A percentile compares a stretch with the other conserved stretches of the same genome.
phyloP scores from a whole-genome alignment of 53 echinoderm and acorn worm species.

The Echinarachnius parma region DNA sequence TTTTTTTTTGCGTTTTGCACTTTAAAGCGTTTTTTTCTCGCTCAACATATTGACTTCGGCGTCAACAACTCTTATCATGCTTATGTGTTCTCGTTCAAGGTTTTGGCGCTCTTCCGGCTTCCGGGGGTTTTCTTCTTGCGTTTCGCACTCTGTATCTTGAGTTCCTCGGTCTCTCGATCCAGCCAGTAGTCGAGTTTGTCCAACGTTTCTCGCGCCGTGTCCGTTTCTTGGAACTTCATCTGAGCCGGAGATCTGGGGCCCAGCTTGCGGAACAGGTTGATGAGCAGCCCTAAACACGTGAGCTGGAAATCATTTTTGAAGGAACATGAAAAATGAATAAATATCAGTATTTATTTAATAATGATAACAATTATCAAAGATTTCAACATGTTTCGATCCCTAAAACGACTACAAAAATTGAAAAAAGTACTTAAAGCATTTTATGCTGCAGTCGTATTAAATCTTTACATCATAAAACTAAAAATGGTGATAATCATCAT shows the following conservation, averaged over 20 bases:
- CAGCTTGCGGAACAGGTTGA: conserved; percentile 22
- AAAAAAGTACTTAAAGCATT: no score
- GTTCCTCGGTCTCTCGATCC: conserved; percentile 26
- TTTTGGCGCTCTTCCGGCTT: background rate
- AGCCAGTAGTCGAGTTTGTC: conserved; percentile 47
- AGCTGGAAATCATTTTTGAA: background rate
- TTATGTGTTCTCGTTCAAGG: background rate
- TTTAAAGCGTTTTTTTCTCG: no score
- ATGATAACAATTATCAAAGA: background rate
- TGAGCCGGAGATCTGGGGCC: conserved; percentile 25
- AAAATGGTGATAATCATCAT: no score
- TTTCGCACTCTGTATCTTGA: conserved; percentile 21
- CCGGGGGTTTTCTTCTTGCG: conserved; percentile 21
- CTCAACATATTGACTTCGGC: background rate
- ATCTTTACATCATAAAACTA: no score
- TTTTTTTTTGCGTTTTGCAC: no score
- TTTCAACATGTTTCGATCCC: background rate
- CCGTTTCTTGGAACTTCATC: conserved; percentile 35
- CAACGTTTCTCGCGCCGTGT: conserved; percentile 21
- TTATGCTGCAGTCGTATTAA: no score
- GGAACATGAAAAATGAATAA: background rate
- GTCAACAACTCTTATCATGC: background rate
- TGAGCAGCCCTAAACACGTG: background rate
- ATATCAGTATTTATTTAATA: no score
- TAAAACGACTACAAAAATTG: no score